These are phyloP conservation scores for Sminthurides bifidus DNA, from an alignment of 1,140 invertebrate species.

Conservation along the genomic window DNA sequence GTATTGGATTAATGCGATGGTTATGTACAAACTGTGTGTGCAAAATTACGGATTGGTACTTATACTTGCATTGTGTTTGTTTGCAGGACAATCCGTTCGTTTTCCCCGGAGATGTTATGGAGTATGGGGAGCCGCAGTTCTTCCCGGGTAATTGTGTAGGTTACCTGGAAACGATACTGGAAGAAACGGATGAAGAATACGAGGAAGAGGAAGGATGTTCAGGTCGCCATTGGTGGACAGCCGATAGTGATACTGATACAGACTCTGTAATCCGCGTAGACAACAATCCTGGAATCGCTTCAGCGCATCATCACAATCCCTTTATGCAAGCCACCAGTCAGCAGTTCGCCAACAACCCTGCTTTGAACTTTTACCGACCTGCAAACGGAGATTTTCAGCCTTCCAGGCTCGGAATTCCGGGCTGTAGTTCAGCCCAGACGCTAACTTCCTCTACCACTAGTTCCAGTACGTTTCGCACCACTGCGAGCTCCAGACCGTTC, in stretches of 20 bases:
- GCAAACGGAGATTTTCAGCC: not conserved
- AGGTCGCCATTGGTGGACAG: constrained; percentile 29
- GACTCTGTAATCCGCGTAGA: constrained; percentile 31
- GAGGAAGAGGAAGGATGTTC: constrained; percentile 32
- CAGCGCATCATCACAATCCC: constrained; percentile 2
- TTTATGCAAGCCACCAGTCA: not conserved
- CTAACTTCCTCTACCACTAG: not conserved
- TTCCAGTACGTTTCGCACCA: constrained; percentile 11
- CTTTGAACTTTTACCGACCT: no score
- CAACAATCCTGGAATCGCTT: not conserved
- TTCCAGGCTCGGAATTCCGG: not conserved
- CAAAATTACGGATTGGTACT: no score
- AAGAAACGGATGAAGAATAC: constrained; percentile 31
- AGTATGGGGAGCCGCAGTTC: constrained; percentile 31
- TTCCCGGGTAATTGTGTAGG: constrained; percentile 32
- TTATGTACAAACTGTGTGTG: no score
- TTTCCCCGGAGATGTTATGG: constrained; percentile 30
- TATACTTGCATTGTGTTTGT: no score
- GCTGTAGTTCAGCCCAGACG: not conserved
- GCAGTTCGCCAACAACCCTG: not conserved
- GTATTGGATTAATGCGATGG: no score
- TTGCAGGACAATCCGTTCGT: constrained; percentile 27
- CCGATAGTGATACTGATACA: constrained; percentile 32
- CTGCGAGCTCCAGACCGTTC: constrained; percentile 28
- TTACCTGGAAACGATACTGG: constrained; percentile 33